Evolutionary conservation across 2,113 vertebrate genomes (phyloP).

Genomic region (Sinocyclocheilus anophthalmus): DNA sequence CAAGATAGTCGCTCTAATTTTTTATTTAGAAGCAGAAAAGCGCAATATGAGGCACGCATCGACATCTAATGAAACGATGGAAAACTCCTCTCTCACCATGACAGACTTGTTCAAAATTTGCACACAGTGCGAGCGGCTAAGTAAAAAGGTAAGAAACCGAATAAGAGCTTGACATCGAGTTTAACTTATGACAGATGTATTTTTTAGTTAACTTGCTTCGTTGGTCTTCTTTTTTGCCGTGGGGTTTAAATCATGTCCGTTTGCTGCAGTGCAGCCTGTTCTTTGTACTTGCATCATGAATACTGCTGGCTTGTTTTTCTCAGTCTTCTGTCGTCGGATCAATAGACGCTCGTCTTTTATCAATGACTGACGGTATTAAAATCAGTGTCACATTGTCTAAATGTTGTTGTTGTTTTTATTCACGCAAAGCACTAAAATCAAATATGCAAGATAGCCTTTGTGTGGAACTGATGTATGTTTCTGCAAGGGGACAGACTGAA

Average conservation of each 20-base stretch:
- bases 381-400: not conserved
- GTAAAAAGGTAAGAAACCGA: slow-evolving; percentile 74
- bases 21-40: slow-evolving; percentile 44
- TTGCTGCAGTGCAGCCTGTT: slow-evolving; percentile 66
- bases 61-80: slow-evolving; percentile 68
- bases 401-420: not conserved
- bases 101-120: slow-evolving; percentile 76
- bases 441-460: not conserved
- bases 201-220: not conserved
- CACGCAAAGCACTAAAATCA: not conserved
- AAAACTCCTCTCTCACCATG: slow-evolving; percentile 69
- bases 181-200: not conserved
- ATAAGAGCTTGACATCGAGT: not conserved
- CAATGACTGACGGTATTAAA: not conserved
- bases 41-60: slow-evolving; percentile 77
- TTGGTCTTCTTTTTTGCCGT: not conserved
- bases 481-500: not conserved
- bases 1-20: not conserved
- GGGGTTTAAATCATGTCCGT: not conserved
- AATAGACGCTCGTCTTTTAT: not conserved
- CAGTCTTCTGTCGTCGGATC: not conserved
- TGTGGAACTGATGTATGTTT: not conserved
- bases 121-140: slow-evolving; percentile 73
- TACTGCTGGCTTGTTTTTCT: slow-evolving; percentile 48
- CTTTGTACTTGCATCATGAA: slow-evolving; percentile 72